Percentiles rank a stretch among this genome's conserved stretches.
Conservation (phyloP, 2,797 vertebrate species). For the Galagoides demidoff region DNA sequence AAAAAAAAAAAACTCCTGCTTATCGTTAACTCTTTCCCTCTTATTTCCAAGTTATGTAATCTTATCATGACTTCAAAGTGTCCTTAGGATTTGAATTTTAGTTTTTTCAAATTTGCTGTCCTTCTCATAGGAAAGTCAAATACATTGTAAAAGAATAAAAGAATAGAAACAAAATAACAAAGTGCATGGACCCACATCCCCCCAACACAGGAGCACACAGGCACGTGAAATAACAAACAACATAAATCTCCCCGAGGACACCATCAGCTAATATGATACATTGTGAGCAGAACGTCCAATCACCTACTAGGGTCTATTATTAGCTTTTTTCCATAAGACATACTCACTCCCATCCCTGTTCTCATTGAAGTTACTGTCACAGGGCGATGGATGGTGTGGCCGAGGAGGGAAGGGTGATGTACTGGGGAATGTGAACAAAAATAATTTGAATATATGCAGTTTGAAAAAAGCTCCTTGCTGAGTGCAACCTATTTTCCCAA, state of each 20-base stretch:
- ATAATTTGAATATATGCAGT: background rate
- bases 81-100: background rate
- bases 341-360: background rate
- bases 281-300: background rate
- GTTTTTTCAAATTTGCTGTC: background rate
- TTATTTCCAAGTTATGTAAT: constrained; percentile 25
- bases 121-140: background rate
- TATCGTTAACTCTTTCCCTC: background rate
- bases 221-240: background rate
- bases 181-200: background rate
- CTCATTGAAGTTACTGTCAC: background rate
- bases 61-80: background rate
- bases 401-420: background rate
- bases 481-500: background rate
- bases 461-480: background rate
- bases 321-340: background rate
- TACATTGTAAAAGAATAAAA: background rate
- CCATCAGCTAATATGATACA: background rate
- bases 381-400: background rate
- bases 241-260: background rate
- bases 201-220: background rate
- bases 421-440: background rate
- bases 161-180: background rate
- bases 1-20: background rate
- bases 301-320: background rate